A percentile compares a stretch with the other conserved stretches of the same genome.
phyloP scores from a whole-genome alignment of 2,113 vertebrate genomes.

The Pan troglodytes region DNA sequence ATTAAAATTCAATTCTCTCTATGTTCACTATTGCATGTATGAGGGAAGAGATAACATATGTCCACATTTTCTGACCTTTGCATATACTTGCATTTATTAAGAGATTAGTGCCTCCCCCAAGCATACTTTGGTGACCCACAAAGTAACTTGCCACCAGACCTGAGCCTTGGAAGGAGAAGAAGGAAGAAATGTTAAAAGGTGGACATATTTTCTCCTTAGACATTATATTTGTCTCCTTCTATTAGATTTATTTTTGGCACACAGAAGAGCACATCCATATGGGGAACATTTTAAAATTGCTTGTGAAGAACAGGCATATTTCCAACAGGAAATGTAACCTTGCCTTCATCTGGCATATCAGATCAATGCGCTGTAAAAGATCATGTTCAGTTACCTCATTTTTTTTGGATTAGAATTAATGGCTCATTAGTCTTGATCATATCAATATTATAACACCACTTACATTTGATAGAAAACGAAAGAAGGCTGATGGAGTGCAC shows the following conservation, averaged over 20 bases:
- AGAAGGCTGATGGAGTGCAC: conserved; percentile 67
- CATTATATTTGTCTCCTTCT: conserved; percentile 63
- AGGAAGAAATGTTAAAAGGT: conserved; percentile 49
- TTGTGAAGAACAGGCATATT: conserved; percentile 70
- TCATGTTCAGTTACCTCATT: conserved; percentile 76
- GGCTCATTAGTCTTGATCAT: conserved; percentile 83
- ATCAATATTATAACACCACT: conserved; percentile 71
- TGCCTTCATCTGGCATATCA: conserved; percentile 73
- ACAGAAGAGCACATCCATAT: conserved; percentile 45
- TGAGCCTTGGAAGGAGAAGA: not conserved
- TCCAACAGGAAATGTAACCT: conserved; percentile 79
- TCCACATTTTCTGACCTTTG: not conserved
- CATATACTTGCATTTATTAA: not conserved
- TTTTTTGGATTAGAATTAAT: conserved; percentile 83
- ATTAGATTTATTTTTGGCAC: conserved; percentile 67
- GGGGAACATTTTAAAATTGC: conserved; percentile 70
- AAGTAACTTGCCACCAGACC: not conserved
- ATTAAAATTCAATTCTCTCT: conserved; percentile 39
- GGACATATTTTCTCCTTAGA: conserved; percentile 57
- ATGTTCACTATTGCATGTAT: not conserved
- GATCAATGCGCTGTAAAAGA: conserved; percentile 79
- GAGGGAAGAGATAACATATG: not conserved
- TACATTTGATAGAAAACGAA: conserved; percentile 74
- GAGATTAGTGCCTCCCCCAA: not conserved
- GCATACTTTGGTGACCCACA: not conserved